Percentiles rank a stretch among this genome's conserved stretches.
These are phyloP conservation scores for Esox masquinongy DNA, from an alignment of 2,797 vertebrate genomes.

Conservation along the genomic window DNA sequence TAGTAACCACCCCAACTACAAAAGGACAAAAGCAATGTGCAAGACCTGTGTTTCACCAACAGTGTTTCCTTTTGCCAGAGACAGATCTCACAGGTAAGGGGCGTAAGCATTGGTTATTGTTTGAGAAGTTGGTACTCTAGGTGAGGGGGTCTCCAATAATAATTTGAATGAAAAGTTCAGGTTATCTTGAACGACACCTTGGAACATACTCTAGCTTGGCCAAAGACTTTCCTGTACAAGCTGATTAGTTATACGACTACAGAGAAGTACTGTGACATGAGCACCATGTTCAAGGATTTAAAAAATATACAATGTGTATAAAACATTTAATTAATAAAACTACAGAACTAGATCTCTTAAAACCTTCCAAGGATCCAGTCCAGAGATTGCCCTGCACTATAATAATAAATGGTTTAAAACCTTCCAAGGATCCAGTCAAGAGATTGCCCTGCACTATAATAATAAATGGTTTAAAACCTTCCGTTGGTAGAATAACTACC, in stretches of 20 bases:
- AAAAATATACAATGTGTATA: constrained; percentile 79
- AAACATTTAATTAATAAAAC: constrained; percentile 74
- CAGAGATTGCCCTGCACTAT: constrained; percentile 46
- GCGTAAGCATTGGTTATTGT: constrained; percentile 31
- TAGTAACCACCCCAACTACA: constrained; percentile 74
- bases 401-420: constrained; percentile 47
- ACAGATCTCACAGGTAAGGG: constrained; percentile 15
- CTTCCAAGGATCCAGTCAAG: constrained; percentile 59
- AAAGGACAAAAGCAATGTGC: constrained; percentile 65
- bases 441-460: constrained; percentile 43
- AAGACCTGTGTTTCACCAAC: constrained; percentile 36
- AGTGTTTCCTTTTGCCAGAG: too few species aligned
- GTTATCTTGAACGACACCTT: constrained; percentile 30
- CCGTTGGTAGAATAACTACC: constrained; percentile 58
- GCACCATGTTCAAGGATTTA: constrained; percentile 69
- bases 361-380: constrained; percentile 60
- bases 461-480: constrained; percentile 48
- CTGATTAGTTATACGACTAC: constrained; percentile 50
- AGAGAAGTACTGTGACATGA: constrained; percentile 64
- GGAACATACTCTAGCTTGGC: constrained; percentile 27
- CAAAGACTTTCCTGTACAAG: constrained; percentile 51
- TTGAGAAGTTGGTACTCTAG: constrained; percentile 27
- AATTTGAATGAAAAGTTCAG: constrained; percentile 45
- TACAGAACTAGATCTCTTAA: constrained; percentile 54
- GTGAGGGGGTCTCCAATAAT: constrained; percentile 28